Conservation (phyloP, 2,888 invertebrate species). For the Argyra leucocephala region DNA sequence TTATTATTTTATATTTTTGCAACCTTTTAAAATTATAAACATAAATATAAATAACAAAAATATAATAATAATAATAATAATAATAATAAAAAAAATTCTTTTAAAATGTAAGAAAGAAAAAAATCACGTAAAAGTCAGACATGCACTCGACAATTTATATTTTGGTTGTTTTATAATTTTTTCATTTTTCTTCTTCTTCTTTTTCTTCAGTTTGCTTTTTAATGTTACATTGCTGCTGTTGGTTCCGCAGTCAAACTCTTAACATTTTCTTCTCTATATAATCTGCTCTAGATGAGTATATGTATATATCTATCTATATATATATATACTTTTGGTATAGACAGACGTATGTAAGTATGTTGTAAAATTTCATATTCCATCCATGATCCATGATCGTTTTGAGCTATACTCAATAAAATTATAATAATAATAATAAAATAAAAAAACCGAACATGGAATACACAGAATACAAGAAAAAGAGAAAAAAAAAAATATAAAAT, state of each 20-base stretch:
- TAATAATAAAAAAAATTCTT: neutral
- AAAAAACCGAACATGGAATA: neutral
- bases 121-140: conserved; percentile 6
- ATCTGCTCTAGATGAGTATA: too few relatives aligned
- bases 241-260: too few relatives aligned
- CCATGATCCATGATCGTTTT: conserved; percentile 6
- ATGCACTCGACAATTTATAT: neutral
- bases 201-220: too few relatives aligned
- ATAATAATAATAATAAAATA: neutral
- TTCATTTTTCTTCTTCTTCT: neutral
- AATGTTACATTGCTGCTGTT: too few relatives aligned
- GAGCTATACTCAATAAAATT: neutral
- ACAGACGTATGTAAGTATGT: too few relatives aligned
- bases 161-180: neutral
- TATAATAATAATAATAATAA: neutral
- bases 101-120: neutral
- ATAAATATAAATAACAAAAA: neutral
- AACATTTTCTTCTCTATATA: too few relatives aligned
- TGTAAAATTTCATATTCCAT: neutral
- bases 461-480: neutral
- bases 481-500: neutral
- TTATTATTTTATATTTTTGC: neutral
- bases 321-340: too few relatives aligned
- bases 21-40: neutral
- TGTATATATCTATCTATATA: too few relatives aligned